These are phyloP conservation scores for Cantharis nigra DNA, from an alignment of 2,888 invertebrate species.

Conservation along the genomic window DNA sequence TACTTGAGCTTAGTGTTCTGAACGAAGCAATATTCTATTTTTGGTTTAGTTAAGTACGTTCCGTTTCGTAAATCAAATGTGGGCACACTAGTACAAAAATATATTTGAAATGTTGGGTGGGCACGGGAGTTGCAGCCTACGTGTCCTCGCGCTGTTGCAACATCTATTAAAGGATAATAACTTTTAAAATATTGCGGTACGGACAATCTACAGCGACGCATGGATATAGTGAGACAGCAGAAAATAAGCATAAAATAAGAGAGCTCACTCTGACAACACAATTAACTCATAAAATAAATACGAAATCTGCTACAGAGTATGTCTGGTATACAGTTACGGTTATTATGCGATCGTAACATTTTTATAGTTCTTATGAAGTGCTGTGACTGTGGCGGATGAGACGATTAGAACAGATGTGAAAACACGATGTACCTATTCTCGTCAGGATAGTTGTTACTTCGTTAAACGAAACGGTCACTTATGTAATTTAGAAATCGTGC, in stretches of 20 bases:
- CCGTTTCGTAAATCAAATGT: conserved; percentile 23
- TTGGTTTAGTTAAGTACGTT: conserved; percentile 21
- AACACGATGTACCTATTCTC: conserved; percentile 15
- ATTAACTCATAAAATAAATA: conserved; percentile 54
- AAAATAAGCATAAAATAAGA: conserved; percentile 36
- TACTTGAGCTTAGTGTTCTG: conserved; percentile 12
- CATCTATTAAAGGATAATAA: conserved; percentile 24
- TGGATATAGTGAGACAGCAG: conserved; percentile 27
- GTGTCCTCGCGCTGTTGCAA: conserved; percentile 14
- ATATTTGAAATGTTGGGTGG: conserved; percentile 12
- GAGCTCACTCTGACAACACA: conserved; percentile 50
- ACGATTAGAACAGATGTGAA: conserved; percentile 33
- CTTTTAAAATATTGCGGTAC: conserved; percentile 25
- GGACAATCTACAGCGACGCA: conserved; percentile 23
- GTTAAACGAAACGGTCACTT: not conserved
- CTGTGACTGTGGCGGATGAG: conserved; percentile 30
- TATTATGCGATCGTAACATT: conserved; percentile 54
- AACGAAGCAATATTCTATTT: conserved; percentile 21
- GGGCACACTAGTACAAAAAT: conserved; percentile 8
- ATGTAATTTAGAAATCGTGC: not conserved
- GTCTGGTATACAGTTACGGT: conserved; percentile 54
- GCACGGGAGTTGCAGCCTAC: conserved; percentile 14
- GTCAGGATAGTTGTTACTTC: not conserved
- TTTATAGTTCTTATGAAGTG: conserved; percentile 51
- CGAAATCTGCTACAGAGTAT: conserved; percentile 52